Evolutionary conservation across 2,888 invertebrate genomes (phyloP), one percentile per base, ranked within the genome.

Genomic region (Habrosyne pyritoides): DNA sequence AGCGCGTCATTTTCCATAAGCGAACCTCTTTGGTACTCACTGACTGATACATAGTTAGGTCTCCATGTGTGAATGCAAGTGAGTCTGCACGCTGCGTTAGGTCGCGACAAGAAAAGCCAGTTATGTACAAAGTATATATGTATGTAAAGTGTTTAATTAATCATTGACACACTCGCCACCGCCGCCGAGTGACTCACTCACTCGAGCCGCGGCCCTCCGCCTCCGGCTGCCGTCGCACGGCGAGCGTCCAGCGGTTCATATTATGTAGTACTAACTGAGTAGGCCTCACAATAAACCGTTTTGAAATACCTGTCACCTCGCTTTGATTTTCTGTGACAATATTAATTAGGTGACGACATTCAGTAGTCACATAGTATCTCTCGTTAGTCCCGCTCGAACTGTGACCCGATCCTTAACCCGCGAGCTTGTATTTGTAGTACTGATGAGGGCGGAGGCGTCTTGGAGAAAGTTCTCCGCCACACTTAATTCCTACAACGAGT

Each of bases 161-260:
- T 42, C 18, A 42, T 18, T 18, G 42, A 42, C 14, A 42, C 42
- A 42, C 4, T 42, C 42, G 42, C 42, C 8, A n/a, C 7, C 12
- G 54, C 59, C 33, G 24, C 14, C 14, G 22, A 10, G 61, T 64
- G 66, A 63, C 53, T 64, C 66, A 64, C 42, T 33, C 52, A 54
- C 48, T 2, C n/a, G n/a, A n/a, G 46, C 26, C 3, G 21, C 10
- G 12, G n/a, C 6, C 4, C 49, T 30, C 60, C 42, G 22, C 21
- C 22, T 21, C n/a, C 14, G 36, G 42, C 22, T 28, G 42, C 22
- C 10, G 28, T 28, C 28, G 28, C 1, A n/a, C n/a, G n/a, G 4
- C 33, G n/a, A 33, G n/a, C 33, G n/a, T 4, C 33, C n/a, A n/a
- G 3, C n/a, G 5, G n/a, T n/a, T n/a, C 0, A n/a, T 30, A 12